These are phyloP conservation scores for Caenorhabditis auriculariae DNA, from an alignment of 2,888 invertebrate genomes.

Conservation along the genomic window DNA sequence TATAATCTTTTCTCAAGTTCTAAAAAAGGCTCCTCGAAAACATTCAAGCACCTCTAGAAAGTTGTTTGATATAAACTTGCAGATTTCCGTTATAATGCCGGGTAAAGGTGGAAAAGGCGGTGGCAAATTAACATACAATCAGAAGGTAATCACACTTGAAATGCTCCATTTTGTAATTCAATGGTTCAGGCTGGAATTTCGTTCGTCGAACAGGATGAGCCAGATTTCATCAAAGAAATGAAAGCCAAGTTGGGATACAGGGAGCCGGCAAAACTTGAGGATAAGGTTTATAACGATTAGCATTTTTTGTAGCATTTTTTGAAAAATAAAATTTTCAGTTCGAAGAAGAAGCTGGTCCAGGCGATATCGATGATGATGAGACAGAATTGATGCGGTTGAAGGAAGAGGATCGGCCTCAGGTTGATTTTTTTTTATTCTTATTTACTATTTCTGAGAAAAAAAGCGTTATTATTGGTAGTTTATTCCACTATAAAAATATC, in stretches of 20 bases:
- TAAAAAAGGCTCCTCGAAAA: too few species aligned
- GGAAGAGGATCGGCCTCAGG: slow-evolving; percentile 55
- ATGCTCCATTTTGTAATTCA: too few species aligned
- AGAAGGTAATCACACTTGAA: too few species aligned
- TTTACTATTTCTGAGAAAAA: too few species aligned
- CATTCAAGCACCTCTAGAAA: too few species aligned
- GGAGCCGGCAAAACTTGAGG: slow-evolving; percentile 54
- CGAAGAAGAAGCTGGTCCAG: slow-evolving; percentile 21
- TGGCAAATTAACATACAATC: too few species aligned
- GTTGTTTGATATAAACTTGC: too few species aligned
- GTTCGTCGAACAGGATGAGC: slow-evolving; percentile 54
- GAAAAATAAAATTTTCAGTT: slow-evolving; percentile 20
- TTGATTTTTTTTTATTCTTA: background rate
- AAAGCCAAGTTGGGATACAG: slow-evolving; percentile 56
- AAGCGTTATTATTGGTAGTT: too few species aligned
- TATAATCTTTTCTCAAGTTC: too few species aligned
- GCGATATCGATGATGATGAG: slow-evolving; percentile 35
- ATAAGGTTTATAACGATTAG: slow-evolving; percentile 45
- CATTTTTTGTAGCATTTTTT: slow-evolving; percentile 3
- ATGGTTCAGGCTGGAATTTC: slow-evolving; percentile 21
- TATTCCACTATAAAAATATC: too few species aligned
- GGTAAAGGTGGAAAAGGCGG: too few species aligned
- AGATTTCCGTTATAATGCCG: too few species aligned
- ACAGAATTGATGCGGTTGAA: slow-evolving; percentile 41
- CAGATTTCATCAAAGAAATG: slow-evolving; percentile 53